Evolutionary conservation across 2,797 vertebrate species (phyloP).

Genomic region (Odontamblyopus rebecca): DNA sequence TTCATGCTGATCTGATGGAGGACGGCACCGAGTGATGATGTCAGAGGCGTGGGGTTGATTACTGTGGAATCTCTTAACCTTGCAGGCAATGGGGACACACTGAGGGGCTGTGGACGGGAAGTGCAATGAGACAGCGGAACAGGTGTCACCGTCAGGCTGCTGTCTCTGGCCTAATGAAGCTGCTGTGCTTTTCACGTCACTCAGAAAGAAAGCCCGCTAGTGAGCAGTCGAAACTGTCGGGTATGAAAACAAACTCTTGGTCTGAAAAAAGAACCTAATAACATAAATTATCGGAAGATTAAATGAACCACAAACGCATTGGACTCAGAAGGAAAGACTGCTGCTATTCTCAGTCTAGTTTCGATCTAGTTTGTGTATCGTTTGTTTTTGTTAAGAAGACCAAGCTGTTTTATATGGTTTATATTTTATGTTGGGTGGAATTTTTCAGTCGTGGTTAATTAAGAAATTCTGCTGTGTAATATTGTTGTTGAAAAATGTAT

Average conservation of each 20-base stretch:
- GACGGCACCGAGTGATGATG: constrained; percentile 41
- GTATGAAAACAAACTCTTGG: too few relatives aligned
- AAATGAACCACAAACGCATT: too few relatives aligned
- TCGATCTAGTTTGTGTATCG: constrained; percentile 39
- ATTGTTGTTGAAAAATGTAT: background rate
- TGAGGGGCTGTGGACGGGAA: constrained; percentile 15
- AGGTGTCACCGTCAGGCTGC: constrained; percentile 42
- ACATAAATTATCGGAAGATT: too few relatives aligned
- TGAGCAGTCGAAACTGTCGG: too few relatives aligned
- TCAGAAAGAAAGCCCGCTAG: constrained; percentile 38
- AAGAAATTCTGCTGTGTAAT: background rate
- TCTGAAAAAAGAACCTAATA: too few relatives aligned
- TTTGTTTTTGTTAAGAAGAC: constrained; percentile 11
- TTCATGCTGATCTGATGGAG: constrained; percentile 41
- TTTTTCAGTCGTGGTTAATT: background rate
- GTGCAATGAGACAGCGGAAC: constrained; percentile 36
- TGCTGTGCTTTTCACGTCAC: constrained; percentile 31
- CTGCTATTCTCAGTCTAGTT: constrained; percentile 33
- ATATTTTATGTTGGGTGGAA: background rate
- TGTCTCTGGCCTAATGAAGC: constrained; percentile 52
- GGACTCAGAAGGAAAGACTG: constrained; percentile 39
- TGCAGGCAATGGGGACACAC: constrained; percentile 45
- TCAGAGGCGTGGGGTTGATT: constrained; percentile 48
- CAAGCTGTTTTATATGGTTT: background rate
- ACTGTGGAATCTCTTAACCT: constrained; percentile 56